Percentiles rank a stretch among this genome's conserved stretches.
phyloP scores from a whole-genome alignment of 2,888 invertebrate genomes.

The Aphodius sticticus region DNA sequence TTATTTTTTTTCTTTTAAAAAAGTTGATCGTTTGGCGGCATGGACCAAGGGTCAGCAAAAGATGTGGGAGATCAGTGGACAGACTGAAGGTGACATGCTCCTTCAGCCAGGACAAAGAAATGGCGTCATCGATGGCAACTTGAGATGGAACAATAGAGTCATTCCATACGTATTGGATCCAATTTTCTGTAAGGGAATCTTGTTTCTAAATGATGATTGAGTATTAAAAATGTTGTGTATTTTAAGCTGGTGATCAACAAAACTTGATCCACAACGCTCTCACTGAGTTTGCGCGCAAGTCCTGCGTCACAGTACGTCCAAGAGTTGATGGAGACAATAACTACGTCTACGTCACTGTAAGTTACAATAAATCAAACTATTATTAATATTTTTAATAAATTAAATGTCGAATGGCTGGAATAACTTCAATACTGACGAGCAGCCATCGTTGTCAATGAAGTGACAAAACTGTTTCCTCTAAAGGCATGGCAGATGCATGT shows the following conservation, averaged over 20 bases:
- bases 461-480: too few relatives aligned
- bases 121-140: constrained; percentile 31
- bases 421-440: too few relatives aligned
- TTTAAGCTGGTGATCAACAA: constrained; percentile 18
- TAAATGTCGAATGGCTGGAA: too few relatives aligned
- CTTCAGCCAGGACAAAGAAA: constrained; percentile 33
- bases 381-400: too few relatives aligned
- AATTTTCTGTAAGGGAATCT: constrained; percentile 26
- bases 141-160: constrained; percentile 31
- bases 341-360: constrained; percentile 30
- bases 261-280: constrained; percentile 29
- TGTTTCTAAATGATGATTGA: too few relatives aligned
- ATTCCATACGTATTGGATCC: constrained; percentile 36
- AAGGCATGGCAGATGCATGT: too few relatives aligned
- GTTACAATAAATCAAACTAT: neutral
- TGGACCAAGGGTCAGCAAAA: constrained; percentile 32
- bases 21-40: neutral
- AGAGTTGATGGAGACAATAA: constrained; percentile 16
- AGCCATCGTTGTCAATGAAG: too few relatives aligned
- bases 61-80: constrained; percentile 41
- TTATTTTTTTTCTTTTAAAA: neutral
- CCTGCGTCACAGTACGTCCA: constrained; percentile 26
- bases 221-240: neutral
- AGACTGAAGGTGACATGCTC: constrained; percentile 40
- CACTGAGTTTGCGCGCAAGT: constrained; percentile 8